Evolutionary conservation across 2,888 invertebrate genomes (phyloP).

Genomic region (Aproaerema taeniolella): DNA sequence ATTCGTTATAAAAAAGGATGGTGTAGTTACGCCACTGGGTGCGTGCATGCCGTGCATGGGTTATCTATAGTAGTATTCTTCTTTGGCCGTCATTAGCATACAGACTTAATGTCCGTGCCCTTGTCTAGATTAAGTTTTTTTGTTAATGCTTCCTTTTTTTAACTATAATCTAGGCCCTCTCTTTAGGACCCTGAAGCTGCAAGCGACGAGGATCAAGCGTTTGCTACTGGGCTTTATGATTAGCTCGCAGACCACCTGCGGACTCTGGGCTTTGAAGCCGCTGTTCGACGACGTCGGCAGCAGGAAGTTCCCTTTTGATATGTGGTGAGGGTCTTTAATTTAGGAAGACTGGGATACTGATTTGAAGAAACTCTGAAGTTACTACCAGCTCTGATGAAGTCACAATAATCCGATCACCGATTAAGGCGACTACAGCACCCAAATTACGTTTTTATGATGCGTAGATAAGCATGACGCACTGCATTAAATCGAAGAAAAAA

Average conservation of each 20-base stretch:
- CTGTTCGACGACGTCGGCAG: conserved; percentile 54
- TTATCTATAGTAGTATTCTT: too few species aligned
- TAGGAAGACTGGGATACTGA: background rate
- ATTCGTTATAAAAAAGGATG: too few species aligned
- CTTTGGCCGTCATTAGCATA: background rate
- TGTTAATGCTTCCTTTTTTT: too few species aligned
- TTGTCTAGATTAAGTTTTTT: too few species aligned
- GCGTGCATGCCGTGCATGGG: too few species aligned
- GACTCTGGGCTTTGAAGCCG: conserved; percentile 57
- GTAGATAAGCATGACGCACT: too few species aligned
- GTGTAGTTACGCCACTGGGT: too few species aligned
- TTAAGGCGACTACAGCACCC: background rate
- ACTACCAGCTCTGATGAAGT: background rate
- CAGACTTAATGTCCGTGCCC: background rate
- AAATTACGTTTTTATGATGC: background rate
- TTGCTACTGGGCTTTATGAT: conserved; percentile 54
- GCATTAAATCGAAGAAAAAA: too few species aligned
- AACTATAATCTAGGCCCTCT: background rate
- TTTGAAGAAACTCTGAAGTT: background rate
- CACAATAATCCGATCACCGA: background rate
- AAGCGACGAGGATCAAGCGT: conserved; percentile 50
- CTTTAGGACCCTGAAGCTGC: conserved; percentile 46
- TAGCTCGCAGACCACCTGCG: conserved; percentile 53
- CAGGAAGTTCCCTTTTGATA: conserved; percentile 60
- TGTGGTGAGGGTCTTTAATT: conserved; percentile 46